Evolutionary conservation across 1,140 invertebrate genomes (phyloP).

Genomic region (Ooceraea biroi): DNA sequence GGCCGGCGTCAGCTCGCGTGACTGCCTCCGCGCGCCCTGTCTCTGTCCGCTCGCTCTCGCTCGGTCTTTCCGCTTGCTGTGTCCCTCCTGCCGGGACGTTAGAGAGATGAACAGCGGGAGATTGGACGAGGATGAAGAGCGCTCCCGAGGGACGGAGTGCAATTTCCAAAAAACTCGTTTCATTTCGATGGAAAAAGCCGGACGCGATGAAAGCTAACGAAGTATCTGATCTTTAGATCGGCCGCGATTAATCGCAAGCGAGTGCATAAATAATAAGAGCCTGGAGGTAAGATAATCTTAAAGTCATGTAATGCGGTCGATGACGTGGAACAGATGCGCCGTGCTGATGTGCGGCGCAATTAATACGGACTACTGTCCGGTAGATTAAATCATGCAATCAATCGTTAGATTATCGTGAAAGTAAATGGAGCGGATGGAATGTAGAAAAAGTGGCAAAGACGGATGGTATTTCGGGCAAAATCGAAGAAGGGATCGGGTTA

Average conservation of each 20-base stretch:
- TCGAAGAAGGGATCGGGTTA: constrained; percentile 30
- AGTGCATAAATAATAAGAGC: constrained; percentile 41
- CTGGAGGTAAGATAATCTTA: constrained; percentile 10
- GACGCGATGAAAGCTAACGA: background rate
- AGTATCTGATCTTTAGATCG: constrained; percentile 1
- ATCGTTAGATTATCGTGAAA: constrained; percentile 58
- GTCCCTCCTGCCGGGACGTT: constrained; percentile 39
- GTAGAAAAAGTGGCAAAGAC: constrained; percentile 62
- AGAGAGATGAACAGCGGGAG: constrained; percentile 39
- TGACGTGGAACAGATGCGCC: constrained; percentile 55
- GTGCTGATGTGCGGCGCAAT: constrained; percentile 50
- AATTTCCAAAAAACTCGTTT: constrained; percentile 16
- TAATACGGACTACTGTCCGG: constrained; percentile 59
- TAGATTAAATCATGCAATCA: constrained; percentile 62
- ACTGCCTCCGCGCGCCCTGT: constrained; percentile 2
- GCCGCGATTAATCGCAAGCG: constrained; percentile 16
- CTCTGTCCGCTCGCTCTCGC: background rate
- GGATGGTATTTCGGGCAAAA: constrained; percentile 17
- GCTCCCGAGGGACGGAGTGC: background rate
- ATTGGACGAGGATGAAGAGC: constrained; percentile 35
- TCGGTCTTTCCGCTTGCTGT: background rate
- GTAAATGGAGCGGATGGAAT: constrained; percentile 50
- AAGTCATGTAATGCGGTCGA: constrained; percentile 33
- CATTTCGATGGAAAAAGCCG: background rate
- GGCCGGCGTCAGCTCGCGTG: constrained; percentile 56